These are phyloP conservation scores for Heteromyza rotundicornis DNA, from an alignment of 2,888 invertebrate genomes.

Conservation along the genomic window DNA sequence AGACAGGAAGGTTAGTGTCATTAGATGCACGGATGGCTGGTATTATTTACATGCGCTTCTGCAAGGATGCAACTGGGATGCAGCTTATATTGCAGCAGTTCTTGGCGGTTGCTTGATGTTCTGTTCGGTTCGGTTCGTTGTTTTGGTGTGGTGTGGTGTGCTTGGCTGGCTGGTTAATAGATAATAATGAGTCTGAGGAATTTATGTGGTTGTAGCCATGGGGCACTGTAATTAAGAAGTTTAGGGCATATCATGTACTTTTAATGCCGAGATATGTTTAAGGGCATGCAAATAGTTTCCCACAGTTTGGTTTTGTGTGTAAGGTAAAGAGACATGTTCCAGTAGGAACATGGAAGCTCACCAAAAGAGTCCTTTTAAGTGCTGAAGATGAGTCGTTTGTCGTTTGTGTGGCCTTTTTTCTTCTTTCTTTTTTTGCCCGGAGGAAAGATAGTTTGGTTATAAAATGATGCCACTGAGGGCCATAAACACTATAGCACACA, in stretches of 20 bases:
- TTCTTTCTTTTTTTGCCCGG: too few species aligned
- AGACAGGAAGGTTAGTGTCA: slow-evolving; percentile 36
- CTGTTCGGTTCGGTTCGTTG: too few species aligned
- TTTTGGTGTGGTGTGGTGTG: not conserved
- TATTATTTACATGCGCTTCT: slow-evolving; percentile 9
- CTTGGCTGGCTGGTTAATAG: slow-evolving; percentile 37
- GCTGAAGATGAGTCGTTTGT: too few species aligned
- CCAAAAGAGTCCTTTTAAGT: not conserved
- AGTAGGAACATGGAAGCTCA: too few species aligned
- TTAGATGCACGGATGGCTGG: slow-evolving; percentile 42
- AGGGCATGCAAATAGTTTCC: slow-evolving; percentile 1
- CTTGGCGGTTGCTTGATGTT: not conserved
- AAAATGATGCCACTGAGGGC: too few species aligned
- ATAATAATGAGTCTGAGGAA: slow-evolving; percentile 47
- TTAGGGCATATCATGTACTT: slow-evolving; percentile 37
- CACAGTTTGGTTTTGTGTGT: not conserved
- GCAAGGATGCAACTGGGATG: not conserved
- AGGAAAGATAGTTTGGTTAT: too few species aligned
- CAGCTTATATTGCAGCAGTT: not conserved
- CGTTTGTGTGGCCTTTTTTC: too few species aligned
- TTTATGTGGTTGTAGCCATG: slow-evolving; percentile 34
- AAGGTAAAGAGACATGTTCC: not conserved
- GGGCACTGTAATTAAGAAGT: slow-evolving; percentile 54
- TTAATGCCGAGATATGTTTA: not conserved
- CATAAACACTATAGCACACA: too few species aligned